A percentile compares a stretch with the other conserved stretches of the same genome.
These are phyloP conservation scores for Pitta sordida DNA, from an alignment of 2,113 vertebrate species.

Conservation along the genomic window DNA sequence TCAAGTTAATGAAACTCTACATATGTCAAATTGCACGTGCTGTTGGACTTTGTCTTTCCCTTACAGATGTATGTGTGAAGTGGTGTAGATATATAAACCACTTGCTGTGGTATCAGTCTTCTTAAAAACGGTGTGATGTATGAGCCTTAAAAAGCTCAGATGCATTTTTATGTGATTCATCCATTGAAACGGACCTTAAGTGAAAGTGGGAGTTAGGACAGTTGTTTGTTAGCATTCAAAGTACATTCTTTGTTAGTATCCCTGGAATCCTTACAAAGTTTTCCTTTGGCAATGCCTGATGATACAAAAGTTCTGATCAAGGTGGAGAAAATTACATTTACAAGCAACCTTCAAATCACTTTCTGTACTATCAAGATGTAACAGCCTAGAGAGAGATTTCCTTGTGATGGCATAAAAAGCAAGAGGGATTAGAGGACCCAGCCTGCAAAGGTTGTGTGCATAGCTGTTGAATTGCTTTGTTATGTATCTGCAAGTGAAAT, in stretches of 20 bases:
- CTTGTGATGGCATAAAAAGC: background rate
- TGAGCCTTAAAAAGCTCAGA: background rate
- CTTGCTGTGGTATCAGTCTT: background rate
- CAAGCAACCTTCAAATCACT: background rate
- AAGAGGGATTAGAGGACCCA: background rate
- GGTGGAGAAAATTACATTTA: background rate
- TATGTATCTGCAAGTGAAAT: conserved; percentile 17
- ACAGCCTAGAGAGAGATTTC: background rate
- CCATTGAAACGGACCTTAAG: background rate
- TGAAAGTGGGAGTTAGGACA: background rate
- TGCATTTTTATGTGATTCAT: background rate
- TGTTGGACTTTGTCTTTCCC: background rate
- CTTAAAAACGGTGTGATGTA: background rate
- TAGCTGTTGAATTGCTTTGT: background rate
- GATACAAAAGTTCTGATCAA: background rate
- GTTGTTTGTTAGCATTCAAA: background rate
- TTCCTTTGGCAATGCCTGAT: background rate
- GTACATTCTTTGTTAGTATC: background rate
- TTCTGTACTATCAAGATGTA: background rate
- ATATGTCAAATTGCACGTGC: background rate
- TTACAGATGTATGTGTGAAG: background rate
- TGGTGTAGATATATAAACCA: too few relatives aligned
- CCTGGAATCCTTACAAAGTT: background rate
- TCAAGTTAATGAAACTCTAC: background rate
- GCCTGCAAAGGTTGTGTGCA: background rate